Evolutionary conservation across 2,113 vertebrate genomes (phyloP).

Genomic region (rabbit (Oryctolagus cuniculus)): mOryCun1.1 NC_091447.1:64486001-64486500

Average conservation of each 20-base stretch:
- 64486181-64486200: neutral
- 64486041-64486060: slow-evolving; percentile 41
- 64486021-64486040: neutral
- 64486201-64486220: neutral
- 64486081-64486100: neutral
- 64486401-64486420: neutral
- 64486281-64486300: neutral
- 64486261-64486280: neutral
- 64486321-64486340: neutral
- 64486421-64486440: neutral
- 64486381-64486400: neutral
- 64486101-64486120: neutral
- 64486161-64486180: neutral
- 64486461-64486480: slow-evolving; percentile 69
- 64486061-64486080: slow-evolving; percentile 1
- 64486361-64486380: neutral
- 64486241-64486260: neutral
- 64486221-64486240: neutral
- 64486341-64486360: neutral
- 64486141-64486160: neutral
- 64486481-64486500: slow-evolving; percentile 71
- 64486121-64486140: slow-evolving; percentile 21
- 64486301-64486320: neutral
- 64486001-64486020: neutral
- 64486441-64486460: neutral